These are phyloP conservation scores for Phalacrocorax carbo DNA, from an alignment of 2,113 vertebrate species.

Conservation along the genomic window DNA sequence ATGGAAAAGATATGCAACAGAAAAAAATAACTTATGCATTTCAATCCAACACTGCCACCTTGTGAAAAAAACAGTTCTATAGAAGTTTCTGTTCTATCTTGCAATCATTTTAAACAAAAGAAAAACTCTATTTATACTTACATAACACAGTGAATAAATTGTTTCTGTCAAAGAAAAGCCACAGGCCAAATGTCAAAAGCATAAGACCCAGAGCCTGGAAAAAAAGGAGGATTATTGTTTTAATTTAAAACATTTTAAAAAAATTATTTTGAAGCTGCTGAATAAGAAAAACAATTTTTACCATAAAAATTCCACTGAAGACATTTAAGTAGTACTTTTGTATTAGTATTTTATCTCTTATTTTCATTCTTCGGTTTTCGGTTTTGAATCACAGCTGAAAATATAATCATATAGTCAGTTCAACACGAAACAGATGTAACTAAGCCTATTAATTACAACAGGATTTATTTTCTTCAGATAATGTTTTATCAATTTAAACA, in stretches of 20 bases:
- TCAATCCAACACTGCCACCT: slow-evolving; percentile 67
- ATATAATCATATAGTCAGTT: background rate
- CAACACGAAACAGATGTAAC: background rate
- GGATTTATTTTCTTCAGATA: background rate
- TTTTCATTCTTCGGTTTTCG: slow-evolving; percentile 9
- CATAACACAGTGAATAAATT: slow-evolving; percentile 32
- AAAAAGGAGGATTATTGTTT: background rate
- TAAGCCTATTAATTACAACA: background rate
- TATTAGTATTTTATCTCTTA: background rate
- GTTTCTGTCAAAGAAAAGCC: slow-evolving; percentile 54
- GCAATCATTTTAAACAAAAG: background rate
- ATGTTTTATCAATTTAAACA: background rate
- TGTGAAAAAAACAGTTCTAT: slow-evolving; percentile 13
- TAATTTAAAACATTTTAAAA: background rate
- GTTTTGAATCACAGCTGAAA: slow-evolving; percentile 32
- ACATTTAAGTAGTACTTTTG: slow-evolving; percentile 62
- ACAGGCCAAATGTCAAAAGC: slow-evolving; percentile 46
- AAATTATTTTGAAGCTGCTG: background rate
- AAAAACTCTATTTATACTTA: slow-evolving; percentile 15
- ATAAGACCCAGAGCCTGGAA: slow-evolving; percentile 44
- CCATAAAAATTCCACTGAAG: slow-evolving; percentile 50
- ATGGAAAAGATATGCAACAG: background rate
- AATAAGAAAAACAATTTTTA: slow-evolving; percentile 15
- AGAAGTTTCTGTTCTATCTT: background rate
- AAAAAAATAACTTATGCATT: background rate